A percentile compares a stretch with the other conserved stretches of the same genome.
phyloP scores from a whole-genome alignment of 2,888 invertebrate species.

The Netelia fuscicornis region DNA sequence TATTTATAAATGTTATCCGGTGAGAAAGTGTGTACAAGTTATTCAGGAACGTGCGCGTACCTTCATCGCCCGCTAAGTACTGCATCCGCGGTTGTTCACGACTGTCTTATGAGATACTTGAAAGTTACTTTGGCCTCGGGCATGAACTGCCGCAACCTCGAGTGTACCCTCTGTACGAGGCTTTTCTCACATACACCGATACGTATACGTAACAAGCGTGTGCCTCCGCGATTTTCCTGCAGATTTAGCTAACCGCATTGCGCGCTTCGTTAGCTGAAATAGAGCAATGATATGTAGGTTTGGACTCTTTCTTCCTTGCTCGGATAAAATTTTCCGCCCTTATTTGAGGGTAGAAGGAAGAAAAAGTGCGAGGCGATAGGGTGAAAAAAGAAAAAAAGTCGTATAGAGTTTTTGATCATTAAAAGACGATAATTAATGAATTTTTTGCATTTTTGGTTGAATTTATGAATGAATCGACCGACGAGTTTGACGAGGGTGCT shows the following conservation, averaged over 20 bases:
- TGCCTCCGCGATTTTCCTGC: conserved; percentile 16
- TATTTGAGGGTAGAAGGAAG: no score
- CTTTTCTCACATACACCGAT: conserved; percentile 11
- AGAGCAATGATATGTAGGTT: background rate
- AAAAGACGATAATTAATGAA: no score
- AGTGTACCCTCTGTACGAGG: background rate
- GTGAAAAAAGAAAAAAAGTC: no score
- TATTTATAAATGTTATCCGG: conserved; percentile 41
- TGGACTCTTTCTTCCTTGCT: background rate
- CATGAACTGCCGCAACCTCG: conserved; percentile 42
- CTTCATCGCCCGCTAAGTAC: conserved; percentile 64
- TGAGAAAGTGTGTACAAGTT: conserved; percentile 66
- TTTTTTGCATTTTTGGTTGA: no score
- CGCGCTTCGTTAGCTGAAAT: background rate
- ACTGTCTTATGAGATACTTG: conserved; percentile 66
- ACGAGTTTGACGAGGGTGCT: no score
- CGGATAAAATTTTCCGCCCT: no score
- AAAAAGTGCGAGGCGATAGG: no score
- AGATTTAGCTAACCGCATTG: conserved; percentile 27
- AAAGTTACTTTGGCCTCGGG: conserved; percentile 55
- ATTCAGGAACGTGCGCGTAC: conserved; percentile 63
- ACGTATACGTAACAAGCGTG: conserved; percentile 17
- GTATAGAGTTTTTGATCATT: no score
- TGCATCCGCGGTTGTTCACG: conserved; percentile 62
- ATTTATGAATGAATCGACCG: no score